Evolutionary conservation across 2,797 vertebrate species (phyloP).

Genomic region (Cygnus olor): DNA sequence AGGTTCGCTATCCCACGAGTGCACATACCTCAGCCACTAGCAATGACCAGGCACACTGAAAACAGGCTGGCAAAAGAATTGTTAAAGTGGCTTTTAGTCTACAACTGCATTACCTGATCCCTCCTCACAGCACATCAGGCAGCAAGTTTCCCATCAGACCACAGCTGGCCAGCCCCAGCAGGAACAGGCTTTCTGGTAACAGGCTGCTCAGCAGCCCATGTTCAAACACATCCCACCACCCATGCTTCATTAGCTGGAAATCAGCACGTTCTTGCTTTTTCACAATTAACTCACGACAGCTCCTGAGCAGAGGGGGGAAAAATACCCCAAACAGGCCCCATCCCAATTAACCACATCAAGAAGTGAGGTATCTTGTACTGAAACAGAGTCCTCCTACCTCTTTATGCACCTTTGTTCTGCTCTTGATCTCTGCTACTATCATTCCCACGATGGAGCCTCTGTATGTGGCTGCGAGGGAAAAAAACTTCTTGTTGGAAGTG

Average conservation of each 20-base stretch:
- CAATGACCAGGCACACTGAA: neutral
- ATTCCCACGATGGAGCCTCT: conserved; percentile 96
- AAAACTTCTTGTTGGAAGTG: conserved; percentile 99
- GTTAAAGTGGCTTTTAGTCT: neutral
- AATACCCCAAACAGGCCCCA: neutral
- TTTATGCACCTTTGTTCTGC: conserved; percentile 97
- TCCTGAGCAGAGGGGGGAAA: neutral
- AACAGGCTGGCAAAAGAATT: neutral
- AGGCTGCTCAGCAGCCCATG: neutral
- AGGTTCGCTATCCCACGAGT: neutral
- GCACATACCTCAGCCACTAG: neutral
- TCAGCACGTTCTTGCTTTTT: accelerated
- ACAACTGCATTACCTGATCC: neutral
- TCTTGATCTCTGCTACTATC: conserved; percentile 99
- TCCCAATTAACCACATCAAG: accelerated
- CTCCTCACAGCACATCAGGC: neutral
- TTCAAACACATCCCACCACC: neutral
- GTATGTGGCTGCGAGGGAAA: conserved; percentile 96
- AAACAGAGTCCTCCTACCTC: conserved; percentile 80
- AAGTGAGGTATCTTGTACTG: neutral
- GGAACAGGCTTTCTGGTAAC: neutral
- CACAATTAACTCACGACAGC: neutral
- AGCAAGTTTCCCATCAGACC: neutral
- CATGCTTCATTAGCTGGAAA: neutral
- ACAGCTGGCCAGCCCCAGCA: neutral